These are phyloP conservation scores for Sycobia sp. DNA, from an alignment of 1,140 invertebrate genomes.

Conservation along the genomic window DNA sequence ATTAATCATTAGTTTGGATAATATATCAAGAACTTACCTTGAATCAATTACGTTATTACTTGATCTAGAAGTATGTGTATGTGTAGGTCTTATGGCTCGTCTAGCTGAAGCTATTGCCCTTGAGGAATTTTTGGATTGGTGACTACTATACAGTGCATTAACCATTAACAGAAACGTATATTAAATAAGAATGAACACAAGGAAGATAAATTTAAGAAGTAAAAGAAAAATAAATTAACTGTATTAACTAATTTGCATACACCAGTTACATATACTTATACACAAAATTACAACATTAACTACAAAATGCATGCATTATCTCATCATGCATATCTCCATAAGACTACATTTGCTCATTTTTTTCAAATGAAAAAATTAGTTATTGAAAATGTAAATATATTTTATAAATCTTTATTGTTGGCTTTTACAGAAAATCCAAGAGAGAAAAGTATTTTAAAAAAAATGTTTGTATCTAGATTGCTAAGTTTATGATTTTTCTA, in stretches of 20 bases:
- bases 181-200: conserved; percentile 9
- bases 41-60: conserved; percentile 28
- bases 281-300: neutral
- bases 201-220: neutral
- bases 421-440: conserved; percentile 3
- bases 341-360: neutral
- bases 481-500: conserved; percentile 4
- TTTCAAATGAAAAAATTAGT: conserved; percentile 3
- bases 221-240: neutral
- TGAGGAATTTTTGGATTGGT: conserved; percentile 39
- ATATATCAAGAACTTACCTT: conserved; percentile 44
- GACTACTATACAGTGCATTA: conserved; percentile 45
- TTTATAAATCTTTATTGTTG: conserved; percentile 9
- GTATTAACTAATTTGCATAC: neutral
- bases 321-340: neutral
- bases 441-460: too few species aligned
- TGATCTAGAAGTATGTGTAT: conserved; percentile 34
- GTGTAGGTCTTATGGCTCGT: conserved; percentile 42
- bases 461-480: neutral
- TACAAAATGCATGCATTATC: neutral
- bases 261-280: neutral
- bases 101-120: conserved; percentile 43
- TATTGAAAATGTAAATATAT: neutral
- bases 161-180: conserved; percentile 7
- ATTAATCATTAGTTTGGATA: neutral